A percentile compares a stretch with the other conserved stretches of the same genome.
Conservation (phyloP, 2,797 vertebrate genomes). For the Sebastolobus altivelis region DNA sequence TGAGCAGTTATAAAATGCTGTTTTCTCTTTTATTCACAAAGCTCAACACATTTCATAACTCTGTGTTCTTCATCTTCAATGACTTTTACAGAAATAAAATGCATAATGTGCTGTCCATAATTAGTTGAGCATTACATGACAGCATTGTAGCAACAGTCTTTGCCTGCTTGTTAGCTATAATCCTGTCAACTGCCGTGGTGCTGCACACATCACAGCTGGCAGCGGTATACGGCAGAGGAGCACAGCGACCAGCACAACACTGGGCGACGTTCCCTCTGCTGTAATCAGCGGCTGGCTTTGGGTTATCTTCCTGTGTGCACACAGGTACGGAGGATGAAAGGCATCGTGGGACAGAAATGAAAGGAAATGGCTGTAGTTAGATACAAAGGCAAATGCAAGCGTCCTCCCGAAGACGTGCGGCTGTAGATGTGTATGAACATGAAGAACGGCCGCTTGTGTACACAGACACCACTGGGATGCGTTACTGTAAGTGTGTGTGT, state of each 20-base stretch:
- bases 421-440: slow-evolving; percentile 7
- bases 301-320: slow-evolving; percentile 38
- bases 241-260: neutral
- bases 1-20: neutral
- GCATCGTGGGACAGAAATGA: slow-evolving; percentile 34
- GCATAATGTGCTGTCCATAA: neutral
- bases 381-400: slow-evolving; percentile 29
- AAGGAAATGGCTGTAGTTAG: slow-evolving; percentile 20
- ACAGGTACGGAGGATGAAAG: slow-evolving; percentile 59
- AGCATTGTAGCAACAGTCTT: neutral
- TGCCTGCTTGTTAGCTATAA: slow-evolving; percentile 4
- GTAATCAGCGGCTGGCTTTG: slow-evolving; percentile 26
- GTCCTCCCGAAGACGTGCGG: neutral
- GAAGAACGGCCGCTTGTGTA: slow-evolving; percentile 13
- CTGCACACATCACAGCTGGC: slow-evolving; percentile 12
- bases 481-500: slow-evolving; percentile 27
- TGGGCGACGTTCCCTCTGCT: slow-evolving; percentile 3
- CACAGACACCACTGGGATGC: slow-evolving; percentile 28
- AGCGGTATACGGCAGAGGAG: neutral
- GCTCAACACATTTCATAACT: neutral
- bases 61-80: neutral
- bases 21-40: neutral
- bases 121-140: neutral
- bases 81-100: neutral
- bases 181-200: slow-evolving; percentile 3